Evolutionary conservation across 2,888 invertebrate species (phyloP), one percentile per base, ranked within the genome.

Genomic region (Microctonus hyperodae): DNA sequence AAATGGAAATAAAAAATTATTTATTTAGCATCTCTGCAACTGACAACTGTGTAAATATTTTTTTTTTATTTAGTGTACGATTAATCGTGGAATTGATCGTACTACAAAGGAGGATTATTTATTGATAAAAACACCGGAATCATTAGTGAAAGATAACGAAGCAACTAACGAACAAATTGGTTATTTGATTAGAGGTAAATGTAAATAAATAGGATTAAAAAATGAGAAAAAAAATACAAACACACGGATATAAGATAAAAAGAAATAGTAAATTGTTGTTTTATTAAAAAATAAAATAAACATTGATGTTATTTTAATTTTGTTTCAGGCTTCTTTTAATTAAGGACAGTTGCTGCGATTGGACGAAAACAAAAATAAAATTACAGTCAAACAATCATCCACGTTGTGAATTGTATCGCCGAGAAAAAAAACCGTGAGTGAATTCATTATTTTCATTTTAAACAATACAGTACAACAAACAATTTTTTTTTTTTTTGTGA

Each of bases 151-250:
- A 23, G 68, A 69, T 59, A 59, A 66, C 9, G 57, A 59, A 13
- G 53, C 62, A n/a, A 31, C 66, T 20, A 56, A 66, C 48, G 68
- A 65, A 40, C 69, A 69, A 65, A 60, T 72, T 37, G 65, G 64
- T n/a, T 35, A 69, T 55, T 64, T 73, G 59, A 62, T 58, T 44
- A 70, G 67, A 16, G 69, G 69, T 69, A 64, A 37, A 16, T 53
- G 57, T 23, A 40, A 16, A 40, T 40, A n/a, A 6, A 40, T 40
- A 13, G 3, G 40, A 13, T 13, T 11, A 40, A 51, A 51, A 51
- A 51, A 22, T 13, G 51, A 23, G 10, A 51, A n/a, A 13, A 22
- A 3, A 22, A 16, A 50, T 22, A 10, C 22, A 6, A 13, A 37
- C 48, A 22, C 1, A 20, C 9, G 25, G 25, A 2, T 9, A 23